phyloP scores from a whole-genome alignment of 2,888 invertebrate genomes.

The Stenoptilia bipunctidactyla region DNA sequence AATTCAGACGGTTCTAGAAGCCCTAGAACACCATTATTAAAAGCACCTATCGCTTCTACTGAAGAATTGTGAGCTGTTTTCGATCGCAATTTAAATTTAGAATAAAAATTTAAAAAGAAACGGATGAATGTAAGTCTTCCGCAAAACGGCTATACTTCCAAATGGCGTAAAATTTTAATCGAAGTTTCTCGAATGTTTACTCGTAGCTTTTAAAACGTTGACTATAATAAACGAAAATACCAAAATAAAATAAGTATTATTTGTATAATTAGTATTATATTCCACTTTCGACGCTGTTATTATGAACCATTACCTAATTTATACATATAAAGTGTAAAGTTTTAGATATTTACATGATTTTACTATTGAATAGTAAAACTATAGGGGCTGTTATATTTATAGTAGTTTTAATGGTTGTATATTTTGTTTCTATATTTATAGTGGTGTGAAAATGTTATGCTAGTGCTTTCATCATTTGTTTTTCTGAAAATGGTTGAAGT shows the following conservation, averaged over 20 bases:
- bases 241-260: slow-evolving; percentile 19
- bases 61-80: slow-evolving; percentile 62
- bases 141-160: slow-evolving; percentile 17
- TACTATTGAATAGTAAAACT: slow-evolving; percentile 66
- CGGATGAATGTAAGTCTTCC: slow-evolving; percentile 18
- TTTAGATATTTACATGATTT: slow-evolving; percentile 44
- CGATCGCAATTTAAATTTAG: not conserved
- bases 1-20: slow-evolving; percentile 53
- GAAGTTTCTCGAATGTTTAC: slow-evolving; percentile 37
- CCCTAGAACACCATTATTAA: slow-evolving; percentile 55
- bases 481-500: too few relatives aligned
- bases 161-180: slow-evolving; percentile 17
- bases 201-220: slow-evolving; percentile 3
- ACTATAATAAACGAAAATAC: slow-evolving; percentile 17
- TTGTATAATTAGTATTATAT: not conserved
- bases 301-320: slow-evolving; percentile 46
- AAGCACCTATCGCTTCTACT: slow-evolving; percentile 65
- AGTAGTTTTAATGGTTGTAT: slow-evolving; percentile 51
- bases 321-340: slow-evolving; percentile 35
- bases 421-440: slow-evolving; percentile 49
- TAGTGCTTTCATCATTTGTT: too few relatives aligned
- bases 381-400: slow-evolving; percentile 66
- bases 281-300: slow-evolving; percentile 51
- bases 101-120: not conserved
- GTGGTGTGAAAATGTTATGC: slow-evolving; percentile 25